These are phyloP conservation scores for Drosophila buzzatii DNA, from an alignment of 2,888 invertebrate genomes.

Conservation along the genomic window DNA sequence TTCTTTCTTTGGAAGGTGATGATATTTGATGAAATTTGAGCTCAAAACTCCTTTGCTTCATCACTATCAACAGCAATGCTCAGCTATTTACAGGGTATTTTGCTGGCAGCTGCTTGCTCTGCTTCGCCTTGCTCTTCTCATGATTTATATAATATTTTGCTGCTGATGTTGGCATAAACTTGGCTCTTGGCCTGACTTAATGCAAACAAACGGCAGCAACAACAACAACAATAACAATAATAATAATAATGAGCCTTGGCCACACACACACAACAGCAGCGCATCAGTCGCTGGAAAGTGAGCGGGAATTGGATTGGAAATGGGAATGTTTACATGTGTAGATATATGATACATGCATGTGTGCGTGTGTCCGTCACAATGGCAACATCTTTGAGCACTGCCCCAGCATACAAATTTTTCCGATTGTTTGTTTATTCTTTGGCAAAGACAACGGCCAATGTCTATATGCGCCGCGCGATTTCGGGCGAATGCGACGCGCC, in stretches of 20 bases:
- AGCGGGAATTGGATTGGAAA: slow-evolving; percentile 22
- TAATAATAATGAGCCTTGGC: slow-evolving; percentile 20
- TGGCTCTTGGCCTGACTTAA: slow-evolving; percentile 48
- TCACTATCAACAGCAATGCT: no score
- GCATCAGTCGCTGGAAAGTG: slow-evolving; percentile 32
- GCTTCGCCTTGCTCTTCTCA: background rate
- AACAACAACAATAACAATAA: slow-evolving; percentile 1
- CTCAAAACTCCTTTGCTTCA: no score
- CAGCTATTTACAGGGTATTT: slow-evolving; percentile 1
- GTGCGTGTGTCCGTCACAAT: slow-evolving; percentile 9
- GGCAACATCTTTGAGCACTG: slow-evolving; percentile 36
- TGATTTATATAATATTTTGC: slow-evolving; percentile 5
- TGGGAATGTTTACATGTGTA: background rate
- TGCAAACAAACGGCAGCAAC: slow-evolving; percentile 47
- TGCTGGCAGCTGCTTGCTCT: background rate
- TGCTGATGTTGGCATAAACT: slow-evolving; percentile 53
- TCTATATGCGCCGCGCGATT: slow-evolving; percentile 37
- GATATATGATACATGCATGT: background rate
- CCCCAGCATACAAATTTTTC: slow-evolving; percentile 26
- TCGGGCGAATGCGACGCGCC: slow-evolving; percentile 28
- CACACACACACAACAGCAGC: slow-evolving; percentile 36
- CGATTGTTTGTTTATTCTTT: slow-evolving; percentile 58
- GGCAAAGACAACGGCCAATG: slow-evolving; percentile 36
- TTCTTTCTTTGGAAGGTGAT: no score
- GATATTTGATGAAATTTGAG: no score